phyloP scores from a whole-genome alignment of 2,797 vertebrate species.

The Lerista edwardsae region DNA sequence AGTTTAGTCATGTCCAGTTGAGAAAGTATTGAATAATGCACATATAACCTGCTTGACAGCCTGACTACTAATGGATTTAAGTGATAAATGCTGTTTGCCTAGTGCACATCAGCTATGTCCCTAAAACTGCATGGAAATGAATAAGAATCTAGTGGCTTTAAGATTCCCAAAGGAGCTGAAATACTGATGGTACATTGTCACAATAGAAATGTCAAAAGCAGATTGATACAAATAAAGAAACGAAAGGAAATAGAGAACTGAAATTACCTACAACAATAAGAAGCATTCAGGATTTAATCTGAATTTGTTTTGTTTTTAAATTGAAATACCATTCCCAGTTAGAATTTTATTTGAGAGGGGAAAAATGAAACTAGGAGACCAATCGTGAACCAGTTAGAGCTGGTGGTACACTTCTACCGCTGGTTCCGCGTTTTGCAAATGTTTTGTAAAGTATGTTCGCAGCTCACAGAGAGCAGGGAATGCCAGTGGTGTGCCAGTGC shows the following conservation, averaged over 20 bases:
- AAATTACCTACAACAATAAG: background rate
- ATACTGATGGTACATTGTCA: background rate
- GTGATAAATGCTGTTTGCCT: conserved; percentile 31
- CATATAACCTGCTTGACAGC: conserved; percentile 32
- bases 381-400: too few relatives aligned
- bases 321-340: background rate
- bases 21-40: conserved; percentile 33
- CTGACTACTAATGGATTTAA: conserved; percentile 35
- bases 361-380: background rate
- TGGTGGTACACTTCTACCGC: too few relatives aligned
- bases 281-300: background rate
- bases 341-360: background rate
- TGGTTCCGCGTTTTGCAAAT: too few relatives aligned
- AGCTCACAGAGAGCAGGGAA: too few relatives aligned
- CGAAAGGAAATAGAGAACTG: background rate
- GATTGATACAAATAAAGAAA: background rate
- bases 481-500: too few relatives aligned
- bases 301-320: background rate
- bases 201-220: background rate
- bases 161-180: background rate
- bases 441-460: too few relatives aligned
- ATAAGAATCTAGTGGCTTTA: background rate
- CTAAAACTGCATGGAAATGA: conserved; percentile 31
- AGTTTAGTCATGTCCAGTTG: conserved; percentile 38
- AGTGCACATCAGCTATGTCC: accelerated